Conservation (phyloP, 2,113 vertebrate species). For the Lophius piscatorius region DNA sequence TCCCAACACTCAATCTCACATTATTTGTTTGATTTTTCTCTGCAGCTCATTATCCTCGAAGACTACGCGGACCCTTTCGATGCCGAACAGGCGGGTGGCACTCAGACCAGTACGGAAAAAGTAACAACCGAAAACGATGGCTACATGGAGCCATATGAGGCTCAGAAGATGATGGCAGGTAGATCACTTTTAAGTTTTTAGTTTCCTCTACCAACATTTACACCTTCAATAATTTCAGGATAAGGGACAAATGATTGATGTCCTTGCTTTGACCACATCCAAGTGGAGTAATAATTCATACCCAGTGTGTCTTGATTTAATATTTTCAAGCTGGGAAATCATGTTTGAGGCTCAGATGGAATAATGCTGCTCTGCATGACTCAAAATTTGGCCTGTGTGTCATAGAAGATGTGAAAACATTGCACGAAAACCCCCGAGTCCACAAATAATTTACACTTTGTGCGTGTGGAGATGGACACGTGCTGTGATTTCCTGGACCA, state of each 20-base stretch:
- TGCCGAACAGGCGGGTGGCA: conserved; percentile 84
- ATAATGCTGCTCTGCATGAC: conserved; percentile 45
- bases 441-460: conserved; percentile 3
- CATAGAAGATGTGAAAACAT: conserved; percentile 39
- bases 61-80: conserved; percentile 98
- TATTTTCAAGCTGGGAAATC: conserved; percentile 35
- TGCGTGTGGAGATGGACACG: conserved; percentile 14
- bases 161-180: conserved; percentile 99
- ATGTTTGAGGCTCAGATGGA: conserved; percentile 40
- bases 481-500: conserved; percentile 56
- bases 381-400: conserved; percentile 43
- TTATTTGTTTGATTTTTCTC: conserved; percentile 9
- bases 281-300: conserved; percentile 38
- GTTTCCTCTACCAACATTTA: neutral
- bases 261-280: neutral
- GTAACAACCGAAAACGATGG: conserved; percentile 90
- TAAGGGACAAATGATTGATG: neutral
- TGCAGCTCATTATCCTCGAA: conserved; percentile 91
- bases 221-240: neutral
- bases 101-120: conserved; percentile 82
- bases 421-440: conserved; percentile 8
- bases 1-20: conserved; percentile 14
- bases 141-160: conserved; percentile 98
- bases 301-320: conserved; percentile 41
- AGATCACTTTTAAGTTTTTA: conserved; percentile 14